Evolutionary conservation across 2,797 vertebrate genomes (phyloP).

Genomic region (Epinephelus awoara): DNA sequence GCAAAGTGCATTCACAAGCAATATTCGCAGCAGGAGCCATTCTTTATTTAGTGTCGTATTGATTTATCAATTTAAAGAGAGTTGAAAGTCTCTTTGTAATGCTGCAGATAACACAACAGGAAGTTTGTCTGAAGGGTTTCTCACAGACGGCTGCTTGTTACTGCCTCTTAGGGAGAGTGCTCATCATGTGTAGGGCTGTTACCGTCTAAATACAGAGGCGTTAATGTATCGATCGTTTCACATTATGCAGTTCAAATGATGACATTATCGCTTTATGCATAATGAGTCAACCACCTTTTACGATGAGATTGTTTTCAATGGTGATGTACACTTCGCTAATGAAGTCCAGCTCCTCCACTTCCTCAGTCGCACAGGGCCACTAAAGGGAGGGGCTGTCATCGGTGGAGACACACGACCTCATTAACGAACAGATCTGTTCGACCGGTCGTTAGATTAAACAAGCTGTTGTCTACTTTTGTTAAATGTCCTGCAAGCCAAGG

Average conservation of each 20-base stretch:
- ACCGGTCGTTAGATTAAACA: slow-evolving; percentile 69
- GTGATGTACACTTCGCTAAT: slow-evolving; percentile 29
- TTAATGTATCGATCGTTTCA: slow-evolving; percentile 22
- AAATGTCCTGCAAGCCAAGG: slow-evolving; percentile 56
- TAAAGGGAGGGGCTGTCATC: slow-evolving; percentile 22
- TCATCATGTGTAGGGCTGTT: slow-evolving; percentile 7
- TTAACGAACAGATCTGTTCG: slow-evolving; percentile 64
- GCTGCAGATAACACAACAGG: slow-evolving; percentile 41
- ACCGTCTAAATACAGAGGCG: slow-evolving; percentile 22
- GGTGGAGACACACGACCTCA: slow-evolving; percentile 61
- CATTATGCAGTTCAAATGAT: slow-evolving; percentile 1
- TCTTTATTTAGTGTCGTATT: slow-evolving; percentile 58
- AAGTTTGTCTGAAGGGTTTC: slow-evolving; percentile 37
- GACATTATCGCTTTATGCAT: not conserved
- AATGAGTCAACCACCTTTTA: slow-evolving; percentile 26
- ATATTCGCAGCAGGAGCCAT: slow-evolving; percentile 37
- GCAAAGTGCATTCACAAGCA: slow-evolving; percentile 42
- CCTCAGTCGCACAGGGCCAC: slow-evolving; percentile 20
- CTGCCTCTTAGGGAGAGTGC: slow-evolving; percentile 6
- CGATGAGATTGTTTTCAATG: slow-evolving; percentile 27
- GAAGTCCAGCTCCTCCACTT: slow-evolving; percentile 42
- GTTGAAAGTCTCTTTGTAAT: slow-evolving; percentile 46
- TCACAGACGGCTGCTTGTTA: slow-evolving; percentile 28
- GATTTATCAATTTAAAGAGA: slow-evolving; percentile 54
- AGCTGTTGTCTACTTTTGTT: slow-evolving; percentile 66